Percentiles rank a stretch among this genome's conserved stretches.
These are phyloP conservation scores for Cerastoderma edule DNA, from an alignment of 2,888 invertebrate species.

Conservation along the genomic window DNA sequence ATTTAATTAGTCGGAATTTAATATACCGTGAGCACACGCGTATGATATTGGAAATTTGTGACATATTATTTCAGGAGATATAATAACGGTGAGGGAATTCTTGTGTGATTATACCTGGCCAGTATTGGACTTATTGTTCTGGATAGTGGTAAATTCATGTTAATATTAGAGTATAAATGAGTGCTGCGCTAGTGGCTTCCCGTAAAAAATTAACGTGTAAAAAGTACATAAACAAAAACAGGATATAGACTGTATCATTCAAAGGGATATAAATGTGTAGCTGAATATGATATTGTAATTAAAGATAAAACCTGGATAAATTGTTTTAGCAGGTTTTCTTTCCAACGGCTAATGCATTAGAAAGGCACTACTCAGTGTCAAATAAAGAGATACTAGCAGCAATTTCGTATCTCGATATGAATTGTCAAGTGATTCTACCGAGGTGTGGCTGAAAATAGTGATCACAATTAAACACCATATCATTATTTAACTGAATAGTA, in stretches of 20 bases:
- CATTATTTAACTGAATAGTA: not conserved
- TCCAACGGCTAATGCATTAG: not conserved
- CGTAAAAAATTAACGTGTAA: not conserved
- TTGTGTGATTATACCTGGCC: no score
- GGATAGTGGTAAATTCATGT: not conserved
- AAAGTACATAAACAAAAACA: not conserved
- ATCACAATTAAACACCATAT: not conserved
- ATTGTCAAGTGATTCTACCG: no score
- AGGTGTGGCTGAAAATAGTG: not conserved
- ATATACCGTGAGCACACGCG: not conserved
- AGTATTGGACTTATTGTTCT: no score
- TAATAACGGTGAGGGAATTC: no score
- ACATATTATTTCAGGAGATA: not conserved
- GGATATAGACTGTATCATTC: no score
- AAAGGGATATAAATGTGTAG: no score
- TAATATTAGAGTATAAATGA: not conserved
- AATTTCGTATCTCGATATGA: not conserved
- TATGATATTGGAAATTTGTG: slow-evolving; percentile 4
- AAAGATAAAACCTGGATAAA: no score
- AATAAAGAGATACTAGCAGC: not conserved
- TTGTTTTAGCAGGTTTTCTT: no score
- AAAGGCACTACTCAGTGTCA: not conserved
- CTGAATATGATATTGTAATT: no score
- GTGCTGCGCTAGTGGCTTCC: not conserved
- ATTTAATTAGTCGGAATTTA: slow-evolving; percentile 22